phyloP scores from a whole-genome alignment of 2,113 vertebrate species.

The Eidolon helvum region DNA sequence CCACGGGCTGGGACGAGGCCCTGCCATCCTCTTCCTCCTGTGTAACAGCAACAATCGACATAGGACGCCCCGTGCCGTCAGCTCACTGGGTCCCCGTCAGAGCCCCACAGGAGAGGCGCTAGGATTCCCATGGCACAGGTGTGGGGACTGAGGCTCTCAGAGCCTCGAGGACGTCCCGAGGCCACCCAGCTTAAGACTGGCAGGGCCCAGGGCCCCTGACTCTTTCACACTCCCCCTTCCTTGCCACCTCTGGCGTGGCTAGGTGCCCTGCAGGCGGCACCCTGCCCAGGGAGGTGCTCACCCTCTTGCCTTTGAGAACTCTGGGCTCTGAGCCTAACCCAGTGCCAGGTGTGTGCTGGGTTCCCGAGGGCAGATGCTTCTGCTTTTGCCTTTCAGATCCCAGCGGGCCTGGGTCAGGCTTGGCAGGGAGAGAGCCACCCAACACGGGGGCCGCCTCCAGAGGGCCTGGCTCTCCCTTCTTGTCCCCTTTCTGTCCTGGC shows the following conservation, averaged over 20 bases:
- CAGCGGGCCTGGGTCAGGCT: background rate
- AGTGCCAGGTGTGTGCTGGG: background rate
- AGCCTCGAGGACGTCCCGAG: background rate
- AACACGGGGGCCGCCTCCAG: background rate
- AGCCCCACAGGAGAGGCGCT: background rate
- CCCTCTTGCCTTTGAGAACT: background rate
- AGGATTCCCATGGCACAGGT: accelerated
- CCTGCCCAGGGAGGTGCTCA: background rate
- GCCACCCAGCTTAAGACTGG: background rate
- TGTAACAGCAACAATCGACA: background rate
- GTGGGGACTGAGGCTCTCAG: background rate
- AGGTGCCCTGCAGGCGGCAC: background rate
- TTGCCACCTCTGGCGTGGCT: background rate
- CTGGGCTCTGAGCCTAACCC: background rate
- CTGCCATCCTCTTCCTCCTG: conserved; percentile 83
- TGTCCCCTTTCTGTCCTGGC: background rate
- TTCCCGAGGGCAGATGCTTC: background rate
- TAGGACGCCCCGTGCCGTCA: accelerated
- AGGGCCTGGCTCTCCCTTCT: background rate
- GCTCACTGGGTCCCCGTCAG: background rate
- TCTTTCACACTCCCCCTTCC: background rate
- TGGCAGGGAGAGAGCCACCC: background rate
- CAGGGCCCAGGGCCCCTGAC: background rate
- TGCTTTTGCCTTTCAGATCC: background rate
- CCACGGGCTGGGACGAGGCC: accelerated